phyloP scores from a whole-genome alignment of 2,797 vertebrate species.

The Poecilia picta region DNA sequence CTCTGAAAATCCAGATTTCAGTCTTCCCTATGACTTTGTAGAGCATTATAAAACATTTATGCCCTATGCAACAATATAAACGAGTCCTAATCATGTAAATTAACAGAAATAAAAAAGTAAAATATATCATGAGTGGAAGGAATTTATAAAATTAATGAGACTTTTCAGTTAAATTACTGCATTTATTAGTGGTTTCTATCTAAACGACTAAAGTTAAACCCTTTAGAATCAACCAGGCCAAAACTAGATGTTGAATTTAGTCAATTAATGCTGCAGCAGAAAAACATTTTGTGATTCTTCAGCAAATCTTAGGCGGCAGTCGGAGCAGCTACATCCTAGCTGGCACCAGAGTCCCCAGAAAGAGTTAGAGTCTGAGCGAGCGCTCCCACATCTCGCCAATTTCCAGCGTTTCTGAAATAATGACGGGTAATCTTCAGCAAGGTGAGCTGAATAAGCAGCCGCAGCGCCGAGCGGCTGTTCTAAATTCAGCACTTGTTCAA shows the following conservation, averaged over 20 bases:
- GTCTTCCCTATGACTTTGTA: neutral
- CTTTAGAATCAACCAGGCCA: constrained; percentile 53
- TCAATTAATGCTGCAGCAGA: constrained; percentile 20
- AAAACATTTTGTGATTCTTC: constrained; percentile 8
- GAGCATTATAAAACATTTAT: neutral
- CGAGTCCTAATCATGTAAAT: neutral
- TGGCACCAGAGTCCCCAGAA: constrained; percentile 4
- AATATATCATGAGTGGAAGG: neutral
- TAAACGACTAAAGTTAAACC: neutral
- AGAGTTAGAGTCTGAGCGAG: constrained; percentile 11
- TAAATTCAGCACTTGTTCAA: constrained; percentile 67
- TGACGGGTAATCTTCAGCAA: constrained; percentile 65
- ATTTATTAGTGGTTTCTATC: constrained; percentile 44
- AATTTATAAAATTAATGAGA: neutral
- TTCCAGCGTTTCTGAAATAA: constrained; percentile 56
- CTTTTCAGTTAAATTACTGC: constrained; percentile 1
- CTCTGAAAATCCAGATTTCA: neutral
- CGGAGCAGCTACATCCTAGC: neutral
- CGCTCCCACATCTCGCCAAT: constrained; percentile 36
- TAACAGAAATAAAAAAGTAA: neutral
- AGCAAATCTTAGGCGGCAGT: neutral
- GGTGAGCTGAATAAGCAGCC: constrained; percentile 56
- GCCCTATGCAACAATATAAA: neutral
- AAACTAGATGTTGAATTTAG: constrained; percentile 8
- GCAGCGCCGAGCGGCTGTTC: constrained; percentile 43